Base-by-base conservation (phyloP, 2,888 invertebrate species). In the Drosophila lacicola region DNA sequence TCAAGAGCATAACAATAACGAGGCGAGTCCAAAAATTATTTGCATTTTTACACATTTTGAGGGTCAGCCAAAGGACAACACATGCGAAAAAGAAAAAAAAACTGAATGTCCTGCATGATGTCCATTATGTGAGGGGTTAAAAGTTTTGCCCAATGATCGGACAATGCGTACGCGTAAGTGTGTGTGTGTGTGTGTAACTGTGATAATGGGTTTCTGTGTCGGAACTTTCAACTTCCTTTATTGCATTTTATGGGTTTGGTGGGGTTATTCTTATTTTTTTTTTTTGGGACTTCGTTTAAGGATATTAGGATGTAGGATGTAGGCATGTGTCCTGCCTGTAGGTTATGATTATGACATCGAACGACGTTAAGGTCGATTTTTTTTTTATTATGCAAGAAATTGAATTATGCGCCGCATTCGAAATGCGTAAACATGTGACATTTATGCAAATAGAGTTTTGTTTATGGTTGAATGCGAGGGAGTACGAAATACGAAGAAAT, bases 201-300 rank as follows among this genome's bases (percentile, higher is more conserved):
- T 89, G 87, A 86, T 86, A 86, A 86, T 86, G 90, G 86, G 87
- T 88, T 86, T 90, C 89, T 90, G 83, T 86, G 90, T 88, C 87
- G 83, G 85, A 82, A 89, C 90, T 89, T 88, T 80, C 85, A 88
- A 85, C 90, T 86, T 90, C 79, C 87, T 86, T 86, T 88, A 86
- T 86, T 90, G 90, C 84, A 86, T 88, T 86, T 86, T 90, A 89
- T 90, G 89, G 83, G 64, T 68, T 78, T 73, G 17, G 54, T 76
- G 45, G 57, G 65, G 60, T 50, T 36, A 21, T 17, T 29, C 34
- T 29, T 25, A 6, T 0, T 8, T 49, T 36, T 49, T 51, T 55
- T 57, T 68, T 63, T 72, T 67, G 55, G 54, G 56, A 73, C 64
- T 75, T 55, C 61, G 61, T 60, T 55, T 65, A 55, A 42, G 70